Percentiles rank a stretch among this genome's conserved stretches.
phyloP scores from a whole-genome alignment of 2,888 invertebrate species.

The Octodonta nipae region DNA sequence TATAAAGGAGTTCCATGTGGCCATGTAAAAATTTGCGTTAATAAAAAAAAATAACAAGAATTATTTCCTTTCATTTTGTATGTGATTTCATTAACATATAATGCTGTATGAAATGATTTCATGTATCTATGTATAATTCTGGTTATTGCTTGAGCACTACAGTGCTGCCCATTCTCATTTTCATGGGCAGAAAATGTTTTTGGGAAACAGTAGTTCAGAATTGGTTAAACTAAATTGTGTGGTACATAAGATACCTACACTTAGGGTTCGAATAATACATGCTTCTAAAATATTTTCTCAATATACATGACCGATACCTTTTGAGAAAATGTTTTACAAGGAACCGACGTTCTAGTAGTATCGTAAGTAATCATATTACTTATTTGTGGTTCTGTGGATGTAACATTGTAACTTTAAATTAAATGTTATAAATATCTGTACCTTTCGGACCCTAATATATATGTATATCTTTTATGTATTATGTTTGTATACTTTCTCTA shows the following conservation, averaged over 20 bases:
- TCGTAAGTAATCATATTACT: too few species aligned
- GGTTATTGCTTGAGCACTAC: conserved; percentile 32
- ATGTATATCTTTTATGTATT: conserved; percentile 10
- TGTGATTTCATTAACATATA: conserved; percentile 32
- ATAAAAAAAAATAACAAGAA: conserved; percentile 28
- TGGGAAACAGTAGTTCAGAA: conserved; percentile 34
- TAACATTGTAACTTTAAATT: not conserved
- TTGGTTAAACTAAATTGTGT: conserved; percentile 25
- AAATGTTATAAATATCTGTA: conserved; percentile 2
- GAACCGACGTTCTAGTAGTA: too few species aligned
- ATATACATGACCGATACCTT: not conserved
- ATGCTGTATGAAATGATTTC: conserved; percentile 33
- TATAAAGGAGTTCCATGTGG: conserved; percentile 32
- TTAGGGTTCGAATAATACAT: conserved; percentile 8
- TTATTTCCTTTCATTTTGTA: conserved; percentile 28
- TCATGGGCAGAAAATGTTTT: conserved; percentile 34
- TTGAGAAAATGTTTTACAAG: too few species aligned
- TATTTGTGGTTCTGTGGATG: conserved; percentile 4
- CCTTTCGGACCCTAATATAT: conserved; percentile 16
- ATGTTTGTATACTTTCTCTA: conserved; percentile 16
- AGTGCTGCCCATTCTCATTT: conserved; percentile 34
- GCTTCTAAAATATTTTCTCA: conserved; percentile 3
- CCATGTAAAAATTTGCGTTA: conserved; percentile 27
- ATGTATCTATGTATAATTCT: conserved; percentile 32
- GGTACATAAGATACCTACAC: conserved; percentile 5